phyloP scores from a whole-genome alignment of 1,140 invertebrate genomes.

The Meloidogyne floridensis region DNA sequence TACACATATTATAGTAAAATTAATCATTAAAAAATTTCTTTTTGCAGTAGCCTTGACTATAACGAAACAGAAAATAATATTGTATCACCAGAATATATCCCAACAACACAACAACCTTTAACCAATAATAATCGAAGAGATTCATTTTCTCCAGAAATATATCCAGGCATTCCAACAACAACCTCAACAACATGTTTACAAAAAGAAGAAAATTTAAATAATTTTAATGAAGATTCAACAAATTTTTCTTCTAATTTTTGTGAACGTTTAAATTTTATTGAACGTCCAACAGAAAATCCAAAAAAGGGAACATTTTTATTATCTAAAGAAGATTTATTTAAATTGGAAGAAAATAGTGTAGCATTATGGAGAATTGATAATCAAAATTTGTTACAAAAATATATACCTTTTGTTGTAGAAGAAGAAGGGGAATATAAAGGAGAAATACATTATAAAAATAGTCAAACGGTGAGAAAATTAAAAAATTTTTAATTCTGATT shows the following conservation, averaged over 20 bases:
- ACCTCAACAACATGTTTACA: neutral
- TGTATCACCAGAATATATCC: neutral
- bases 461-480: conserved; percentile 24
- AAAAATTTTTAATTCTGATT: too few relatives aligned
- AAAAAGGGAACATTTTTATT: conserved; percentile 46
- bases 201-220: neutral
- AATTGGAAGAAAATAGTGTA: conserved; percentile 29
- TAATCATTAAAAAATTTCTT: neutral
- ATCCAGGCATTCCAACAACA: neutral
- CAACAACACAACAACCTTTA: neutral
- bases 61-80: neutral
- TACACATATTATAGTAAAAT: too few relatives aligned
- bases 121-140: neutral
- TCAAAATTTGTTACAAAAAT: conserved; percentile 52
- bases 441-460: conserved; percentile 39
- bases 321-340: conserved; percentile 44
- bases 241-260: neutral
- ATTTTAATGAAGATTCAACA: too few relatives aligned
- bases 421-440: conserved; percentile 8
- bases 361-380: conserved; percentile 47
- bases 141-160: conserved; percentile 2
- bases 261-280: conserved; percentile 30
- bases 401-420: conserved; percentile 31
- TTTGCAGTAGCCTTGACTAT: neutral
- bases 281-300: conserved; percentile 19